phyloP scores from a whole-genome alignment of 2,888 invertebrate species.

The Dasypolia templi region DNA sequence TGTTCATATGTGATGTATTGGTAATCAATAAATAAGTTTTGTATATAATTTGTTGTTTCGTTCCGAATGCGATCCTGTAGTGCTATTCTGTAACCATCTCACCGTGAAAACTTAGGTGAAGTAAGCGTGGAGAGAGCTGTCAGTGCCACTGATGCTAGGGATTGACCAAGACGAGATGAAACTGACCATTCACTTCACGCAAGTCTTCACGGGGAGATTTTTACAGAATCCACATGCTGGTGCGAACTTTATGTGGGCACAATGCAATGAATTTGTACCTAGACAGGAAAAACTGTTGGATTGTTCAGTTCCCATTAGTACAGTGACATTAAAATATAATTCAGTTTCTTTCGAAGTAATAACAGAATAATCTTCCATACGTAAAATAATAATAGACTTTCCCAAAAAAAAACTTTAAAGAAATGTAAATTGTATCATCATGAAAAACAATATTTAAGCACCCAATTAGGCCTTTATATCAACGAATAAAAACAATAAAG shows the following conservation, averaged over 20 bases:
- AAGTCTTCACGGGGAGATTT: too few species aligned
- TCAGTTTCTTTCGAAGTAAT: not conserved
- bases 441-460: not conserved
- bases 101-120: too few species aligned
- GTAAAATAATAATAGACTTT: not conserved
- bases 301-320: not conserved
- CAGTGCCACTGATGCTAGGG: too few species aligned
- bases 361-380: not conserved
- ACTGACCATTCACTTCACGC: too few species aligned
- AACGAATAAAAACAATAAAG: constrained; percentile 18
- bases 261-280: not conserved
- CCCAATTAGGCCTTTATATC: constrained; percentile 19
- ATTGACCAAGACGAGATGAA: too few species aligned
- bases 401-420: not conserved
- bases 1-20: constrained; percentile 74
- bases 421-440: constrained; percentile 7
- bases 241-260: not conserved
- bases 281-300: not conserved
- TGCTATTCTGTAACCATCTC: too few species aligned
- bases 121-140: too few species aligned
- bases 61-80: constrained; percentile 8
- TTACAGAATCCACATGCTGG: too few species aligned
- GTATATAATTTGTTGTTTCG: constrained; percentile 56
- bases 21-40: constrained; percentile 73
- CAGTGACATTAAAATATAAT: not conserved